Conservation (phyloP, 2,888 invertebrate species). For the Sinotaia quadrata region DNA sequence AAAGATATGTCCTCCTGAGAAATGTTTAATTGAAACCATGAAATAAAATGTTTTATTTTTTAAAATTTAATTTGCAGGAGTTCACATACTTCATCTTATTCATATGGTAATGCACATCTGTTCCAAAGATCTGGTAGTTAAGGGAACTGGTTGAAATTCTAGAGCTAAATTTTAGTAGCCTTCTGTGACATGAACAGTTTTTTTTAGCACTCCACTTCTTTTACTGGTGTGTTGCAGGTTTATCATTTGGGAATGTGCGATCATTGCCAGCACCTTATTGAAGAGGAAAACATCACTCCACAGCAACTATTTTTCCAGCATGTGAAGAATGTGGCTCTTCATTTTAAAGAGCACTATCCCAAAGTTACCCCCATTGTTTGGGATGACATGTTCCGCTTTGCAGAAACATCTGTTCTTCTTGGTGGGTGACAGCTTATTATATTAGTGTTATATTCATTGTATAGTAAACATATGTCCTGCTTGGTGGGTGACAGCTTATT, state of each 20-base stretch:
- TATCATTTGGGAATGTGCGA: conserved; percentile 75
- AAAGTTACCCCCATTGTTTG: conserved; percentile 80
- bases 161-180: too few relatives aligned
- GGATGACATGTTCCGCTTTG: conserved; percentile 82
- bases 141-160: too few relatives aligned
- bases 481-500: conserved; percentile 39
- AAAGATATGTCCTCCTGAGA: too few relatives aligned
- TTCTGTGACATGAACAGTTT: too few relatives aligned
- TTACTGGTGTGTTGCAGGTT: conserved; percentile 73
- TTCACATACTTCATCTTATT: too few relatives aligned
- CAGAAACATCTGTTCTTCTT: conserved; percentile 49
- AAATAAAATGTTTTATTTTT: too few relatives aligned
- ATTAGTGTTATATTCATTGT: too few relatives aligned
- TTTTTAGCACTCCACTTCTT: background rate
- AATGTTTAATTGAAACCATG: too few relatives aligned
- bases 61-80: too few relatives aligned
- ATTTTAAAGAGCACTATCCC: conserved; percentile 77
- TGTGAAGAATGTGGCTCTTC: conserved; percentile 71
- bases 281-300: conserved; percentile 57
- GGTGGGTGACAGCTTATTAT: conserved; percentile 39
- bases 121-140: too few relatives aligned
- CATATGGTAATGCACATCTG: too few relatives aligned
- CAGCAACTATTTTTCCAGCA: conserved; percentile 70
- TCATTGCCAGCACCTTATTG: conserved; percentile 65
- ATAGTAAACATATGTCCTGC: conserved; percentile 47